Base-by-base conservation (phyloP, 2,797 vertebrate species). In the Acrossocheilus wenchowensis region DNA sequence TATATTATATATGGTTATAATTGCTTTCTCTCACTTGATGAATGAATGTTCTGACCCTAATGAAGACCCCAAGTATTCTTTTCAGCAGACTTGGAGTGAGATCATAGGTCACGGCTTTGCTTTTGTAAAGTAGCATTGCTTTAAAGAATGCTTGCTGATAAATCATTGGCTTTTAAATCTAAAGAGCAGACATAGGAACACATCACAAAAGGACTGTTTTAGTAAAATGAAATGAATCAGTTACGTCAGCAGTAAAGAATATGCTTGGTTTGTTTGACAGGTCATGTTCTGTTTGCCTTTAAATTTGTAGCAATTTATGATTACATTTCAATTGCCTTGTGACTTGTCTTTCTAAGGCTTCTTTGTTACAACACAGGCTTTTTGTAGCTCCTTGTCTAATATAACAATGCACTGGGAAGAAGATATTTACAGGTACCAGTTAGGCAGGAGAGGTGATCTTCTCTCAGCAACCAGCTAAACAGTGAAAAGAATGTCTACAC, bases 351-450 rank as follows among this genome's bases (percentile, higher is more conserved):
- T 60, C 2, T 74, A 4, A 79, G 54, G 62, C 34, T 84, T 30
- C 73, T 81, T 82, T 86, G 82, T 85, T 36, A 39, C 50, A 21
- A 36, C 73, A 45, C 50, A 52, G 81, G 23, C 39, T 78, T 86
- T 80, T 64, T 80, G 62, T 66, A 72, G 52, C 69, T 45, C 4
- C 50, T 82, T 87, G 83, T 85, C 84, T 77, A 64, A 48, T 43
- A 45, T 62, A 83, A 88, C 87, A 89, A 82, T 43, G 50, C 17
- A 57, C 23, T 0, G 5, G 81, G 50, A 80, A 72, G 78, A 52
- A 78, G 89, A 88, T 84, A 87, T 91, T 91, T 92, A 90, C 92
- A 91, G 91, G 88, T 91, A 62, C 86, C 80, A 85, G 71, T 88
- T 12, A 83, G 84, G 79, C 75, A 85, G 62, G 81, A 88, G 72